Evolutionary conservation across 2,797 vertebrate species (phyloP), one percentile per base, ranked within the genome.

Genomic region (Parotocinclus haroldoi): DNA sequence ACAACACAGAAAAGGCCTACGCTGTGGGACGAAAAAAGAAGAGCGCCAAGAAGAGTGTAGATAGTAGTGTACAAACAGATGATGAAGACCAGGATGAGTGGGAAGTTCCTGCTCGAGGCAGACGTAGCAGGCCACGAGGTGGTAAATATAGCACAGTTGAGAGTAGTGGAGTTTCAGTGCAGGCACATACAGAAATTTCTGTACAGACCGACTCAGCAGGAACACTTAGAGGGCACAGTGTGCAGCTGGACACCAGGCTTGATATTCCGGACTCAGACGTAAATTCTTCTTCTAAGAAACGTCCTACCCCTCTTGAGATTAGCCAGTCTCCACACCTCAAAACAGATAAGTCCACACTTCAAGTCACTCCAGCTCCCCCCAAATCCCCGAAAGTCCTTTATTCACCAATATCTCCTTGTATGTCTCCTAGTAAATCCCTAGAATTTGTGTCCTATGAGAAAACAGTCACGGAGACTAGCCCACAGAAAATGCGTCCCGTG

Each of bases 51-150:
- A 98, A 96, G 80, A 93, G 96, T 52, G 94, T 99, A 56, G 98
- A 99, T 80, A 98, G 95, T 1, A 96, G 98, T 76, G 96, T 99
- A 63, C 98, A 99, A 84, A 99, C 98, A 5, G 98, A 99, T 75
- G 98, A 99, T 72, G 98, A 99, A 79, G 98, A 99, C 81, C 96
- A 98, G 82, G 96, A 99, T 1, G 96, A 98, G 68, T 99, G 96
- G 96, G 97, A 98, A 39, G 86, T 86, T 80, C 91, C 89, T 18
- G 81, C 80, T 56, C 82, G 91, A 91, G 74, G 72, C 71, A 79
- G 87, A 36, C 88, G 89, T 78, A 89, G 76, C 69, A 81, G 87
- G 37, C 82, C 88, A 68, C 88, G 88, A 48, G 88, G 85, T 36
- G 53, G 87, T 62, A 87, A 89, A 76, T 72, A 76, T 65, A 68